Evolutionary conservation across 2,797 vertebrate species (phyloP), one percentile per base, ranked within the genome.

Genomic region (Halcyon leucocephala): DNA sequence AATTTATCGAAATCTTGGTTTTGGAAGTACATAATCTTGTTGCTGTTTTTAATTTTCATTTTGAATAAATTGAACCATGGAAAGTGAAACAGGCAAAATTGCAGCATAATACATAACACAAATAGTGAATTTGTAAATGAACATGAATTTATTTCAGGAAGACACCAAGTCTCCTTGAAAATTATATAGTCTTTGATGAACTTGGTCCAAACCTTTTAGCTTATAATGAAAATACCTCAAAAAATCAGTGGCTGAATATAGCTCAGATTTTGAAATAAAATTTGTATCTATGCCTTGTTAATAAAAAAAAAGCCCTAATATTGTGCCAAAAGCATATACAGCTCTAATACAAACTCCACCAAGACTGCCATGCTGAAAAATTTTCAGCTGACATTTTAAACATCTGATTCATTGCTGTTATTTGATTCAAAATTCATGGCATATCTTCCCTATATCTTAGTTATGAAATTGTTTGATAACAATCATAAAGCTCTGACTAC

Each of bases 401-500:
- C 7, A 42, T 16, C 55, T 76, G 19, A 72, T 88, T 88, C 8
- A 65, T 81, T 24, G 49, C 67, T 86, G 28, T 52, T 72, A 52
- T 41, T 87, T 93, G 35, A 80, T 85, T 92, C 29, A 57, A 81
- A 95, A 95, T 90, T 92, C 85, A 83, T 86, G 46, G 21, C 35
- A 20, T 37, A 12, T 60, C 57, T 81, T 77, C 33, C 24, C 11
- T 61, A 41, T 16, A 52, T 93, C 69, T 93, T 83, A 78, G 79
- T 80, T 91, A 79, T 84, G 88, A 94, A 91, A 86, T 86, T 82
- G 41, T 95, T 89, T 93, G 73, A 96, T 91, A 79, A 70, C 57
- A 87, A 46, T 80, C 62, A 76, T 88, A 95, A 97, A 90, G 11
- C 6, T 12, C 58, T 81, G 77, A 88, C 61, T 95, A 42, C 14